These are phyloP conservation scores for Mystacides longicornis DNA, from an alignment of 2,888 invertebrate genomes.

Conservation along the genomic window DNA sequence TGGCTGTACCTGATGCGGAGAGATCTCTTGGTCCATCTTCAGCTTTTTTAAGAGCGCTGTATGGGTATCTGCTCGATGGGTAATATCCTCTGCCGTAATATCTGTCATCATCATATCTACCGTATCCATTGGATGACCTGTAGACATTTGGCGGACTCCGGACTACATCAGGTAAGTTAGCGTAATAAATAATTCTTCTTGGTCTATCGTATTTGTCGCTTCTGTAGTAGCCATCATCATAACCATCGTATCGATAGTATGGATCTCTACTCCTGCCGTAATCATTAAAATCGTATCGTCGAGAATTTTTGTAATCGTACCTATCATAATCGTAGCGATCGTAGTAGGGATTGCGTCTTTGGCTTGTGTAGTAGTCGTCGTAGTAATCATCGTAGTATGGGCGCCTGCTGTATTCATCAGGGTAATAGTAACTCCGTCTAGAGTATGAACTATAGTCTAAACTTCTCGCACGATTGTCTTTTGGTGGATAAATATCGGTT, in stretches of 20 bases:
- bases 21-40: constrained; percentile 44
- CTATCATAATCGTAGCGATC: constrained; percentile 37
- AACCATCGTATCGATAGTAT: constrained; percentile 36
- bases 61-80: constrained; percentile 35
- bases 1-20: constrained; percentile 38
- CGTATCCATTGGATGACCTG: constrained; percentile 37
- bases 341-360: constrained; percentile 38
- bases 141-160: constrained; percentile 53
- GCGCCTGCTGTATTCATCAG: constrained; percentile 37
- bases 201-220: constrained; percentile 47
- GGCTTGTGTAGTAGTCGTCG: constrained; percentile 38
- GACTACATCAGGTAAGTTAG: constrained; percentile 61
- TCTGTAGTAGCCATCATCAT: constrained; percentile 32
- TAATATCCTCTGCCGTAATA: constrained; percentile 29
- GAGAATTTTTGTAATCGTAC: constrained; percentile 14
- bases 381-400: constrained; percentile 37
- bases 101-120: constrained; percentile 36
- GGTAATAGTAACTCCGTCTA: constrained; percentile 44
- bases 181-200: constrained; percentile 62
- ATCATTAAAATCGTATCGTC: constrained; percentile 20
- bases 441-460: constrained; percentile 45
- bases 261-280: constrained; percentile 36
- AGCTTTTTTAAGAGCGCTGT: constrained; percentile 39
- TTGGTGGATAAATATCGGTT: constrained; percentile 45
- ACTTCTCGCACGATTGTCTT: constrained; percentile 33